Evolutionary conservation across 2,797 vertebrate species (phyloP), one percentile per base, ranked within the genome.

Genomic region (Gobio occitaniae): DNA sequence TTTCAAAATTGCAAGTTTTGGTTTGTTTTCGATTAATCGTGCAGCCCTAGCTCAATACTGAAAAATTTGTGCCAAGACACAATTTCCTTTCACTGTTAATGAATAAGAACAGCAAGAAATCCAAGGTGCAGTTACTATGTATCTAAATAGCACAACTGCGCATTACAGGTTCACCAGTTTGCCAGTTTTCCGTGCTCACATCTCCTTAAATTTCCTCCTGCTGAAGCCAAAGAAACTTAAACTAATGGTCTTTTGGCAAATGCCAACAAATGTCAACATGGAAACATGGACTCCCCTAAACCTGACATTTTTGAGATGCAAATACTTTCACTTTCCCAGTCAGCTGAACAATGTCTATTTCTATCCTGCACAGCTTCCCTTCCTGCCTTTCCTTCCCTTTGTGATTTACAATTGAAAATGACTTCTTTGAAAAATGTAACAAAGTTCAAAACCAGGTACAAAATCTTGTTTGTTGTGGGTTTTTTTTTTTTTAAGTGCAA

Each of bases 231-330:
- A 68, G 68, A 75, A 86, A 83, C 11, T 82, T 38, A 36, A 87
- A 78, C 82, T 82, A 80, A 70, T 86, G 78, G 71, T 44, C 38
- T 21, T 86, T 71, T n/a, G 77, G 86, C 86, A 89, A 84, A 86
- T 29, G 61, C 11, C 76, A 78, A 84, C 71, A 32, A 19, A 19
- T 78, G 59, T 87, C 79, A 86, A 87, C 72, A 87, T 86, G 81
- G 86, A 78, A 84, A 78, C 77, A 79, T 75, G 72, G 78, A 75
- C 47, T 79, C 41, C 71, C 25, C 38, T 69, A 84, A 84, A 89
- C 77, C 69, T 44, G 68, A 52, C 50, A 86, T 89, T 84, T 84
- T 82, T 79, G 44, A 5, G 63, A 66, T 38, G 44, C 48, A 87
- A 83, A 85, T 85, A 44, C 84, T 59, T 76, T 84, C n/a, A 59